Evolutionary conservation across 2,888 invertebrate species (phyloP), one percentile per base, ranked within the genome.

Genomic region (Spialia ferax): DNA sequence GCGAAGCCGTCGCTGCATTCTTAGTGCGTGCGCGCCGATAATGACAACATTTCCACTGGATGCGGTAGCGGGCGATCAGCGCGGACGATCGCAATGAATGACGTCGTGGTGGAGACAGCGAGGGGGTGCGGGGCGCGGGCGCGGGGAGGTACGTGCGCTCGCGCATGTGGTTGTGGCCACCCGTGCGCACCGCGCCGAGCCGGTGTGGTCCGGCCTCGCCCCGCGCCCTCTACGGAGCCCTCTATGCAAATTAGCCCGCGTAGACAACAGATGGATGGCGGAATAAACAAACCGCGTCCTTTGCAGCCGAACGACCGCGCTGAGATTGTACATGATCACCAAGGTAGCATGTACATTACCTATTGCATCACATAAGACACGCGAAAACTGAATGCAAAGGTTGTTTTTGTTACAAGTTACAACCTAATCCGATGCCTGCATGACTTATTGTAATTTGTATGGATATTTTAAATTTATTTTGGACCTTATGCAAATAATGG

Each of bases 191-290:
- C 88, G 89, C 89, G 88, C 90, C 86, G 87, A 86, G 93, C 91
- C 93, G 89, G 91, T 94, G 94, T 94, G 94, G 94, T 94, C 94
- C 92, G 89, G 75, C 75, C 73, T 73, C 68, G 72, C 80, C 77
- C 77, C 75, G 77, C 79, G 70, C 69, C 72, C 73, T 75, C 75
- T 71, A 79, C 73, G 57, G 74, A 74, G 84, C 87, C 91, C 91
- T 89, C 91, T 92, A 93, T 93, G 93, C 93, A 93, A 93, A 93
- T 93, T 93, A 92, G 92, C 90, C 89, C 81, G 88, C 87, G 91
- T 90, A 92, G 92, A 93, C 92, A 93, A 93, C 93, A 93, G 93
- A 93, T 93, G 92, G 93, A 93, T 91, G 88, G 91, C 89, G 91
- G 91, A 91, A 93, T 93, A 91, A 93, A 93, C 92, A 93, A 91